phyloP scores from a whole-genome alignment of 2,113 vertebrate species.

The Alethe castanea region DNA sequence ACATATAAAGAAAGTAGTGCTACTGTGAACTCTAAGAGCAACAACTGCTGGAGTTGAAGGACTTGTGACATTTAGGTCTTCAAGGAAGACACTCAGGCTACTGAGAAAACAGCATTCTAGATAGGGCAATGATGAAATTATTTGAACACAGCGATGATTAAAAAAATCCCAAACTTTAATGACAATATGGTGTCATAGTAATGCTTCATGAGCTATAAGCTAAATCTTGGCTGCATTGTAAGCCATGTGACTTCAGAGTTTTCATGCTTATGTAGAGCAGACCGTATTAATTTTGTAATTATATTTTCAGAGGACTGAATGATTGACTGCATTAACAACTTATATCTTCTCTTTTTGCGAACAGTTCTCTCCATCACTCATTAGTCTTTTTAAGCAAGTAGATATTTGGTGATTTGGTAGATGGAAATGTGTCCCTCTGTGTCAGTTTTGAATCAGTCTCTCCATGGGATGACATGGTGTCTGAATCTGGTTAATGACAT shows the following conservation, averaged over 20 bases:
- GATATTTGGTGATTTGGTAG: not conserved
- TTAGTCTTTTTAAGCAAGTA: slow-evolving; percentile 9
- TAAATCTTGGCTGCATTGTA: not conserved
- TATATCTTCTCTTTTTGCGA: not conserved
- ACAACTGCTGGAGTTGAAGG: not conserved
- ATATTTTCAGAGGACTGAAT: not conserved
- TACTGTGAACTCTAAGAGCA: not conserved
- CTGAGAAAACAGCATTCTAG: not conserved
- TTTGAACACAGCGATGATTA: not conserved
- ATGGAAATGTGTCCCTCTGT: not conserved
- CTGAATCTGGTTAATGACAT: not conserved
- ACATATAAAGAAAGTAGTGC: not conserved
- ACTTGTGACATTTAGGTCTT: not conserved
- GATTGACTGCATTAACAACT: not conserved
- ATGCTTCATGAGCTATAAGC: not conserved
- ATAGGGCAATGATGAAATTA: not conserved
- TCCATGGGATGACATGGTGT: not conserved
- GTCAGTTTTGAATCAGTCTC: not conserved
- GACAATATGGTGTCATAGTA: not conserved
- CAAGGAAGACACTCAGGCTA: not conserved
- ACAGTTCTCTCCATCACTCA: not conserved
- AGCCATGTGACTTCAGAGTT: not conserved
- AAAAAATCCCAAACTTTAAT: not conserved
- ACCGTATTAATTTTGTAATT: not conserved
- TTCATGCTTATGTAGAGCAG: not conserved